Evolutionary conservation across 2,113 vertebrate genomes (phyloP).

Genomic region (Cnemophilus loriae): DNA sequence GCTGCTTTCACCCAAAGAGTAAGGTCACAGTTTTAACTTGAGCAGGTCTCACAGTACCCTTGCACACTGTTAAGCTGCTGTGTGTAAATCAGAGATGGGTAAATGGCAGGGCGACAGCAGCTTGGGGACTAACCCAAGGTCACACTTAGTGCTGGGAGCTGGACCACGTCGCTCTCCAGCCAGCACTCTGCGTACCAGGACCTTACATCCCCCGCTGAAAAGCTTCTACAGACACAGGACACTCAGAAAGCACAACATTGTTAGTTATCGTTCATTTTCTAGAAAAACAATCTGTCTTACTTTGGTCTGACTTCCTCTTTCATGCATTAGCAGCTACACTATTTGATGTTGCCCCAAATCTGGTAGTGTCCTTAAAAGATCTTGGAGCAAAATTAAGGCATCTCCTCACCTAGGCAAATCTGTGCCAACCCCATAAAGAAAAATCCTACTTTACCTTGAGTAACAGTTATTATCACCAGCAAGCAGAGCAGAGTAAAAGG

Average conservation of each 20-base stretch:
- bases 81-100: not conserved
- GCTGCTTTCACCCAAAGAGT: not conserved
- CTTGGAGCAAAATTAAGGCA: not conserved
- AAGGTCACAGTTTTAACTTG: not conserved
- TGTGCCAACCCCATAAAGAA: conserved; percentile 15
- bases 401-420: conserved; percentile 7
- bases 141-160: not conserved
- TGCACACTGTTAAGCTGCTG: not conserved
- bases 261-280: not conserved
- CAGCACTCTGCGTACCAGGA: not conserved
- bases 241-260: not conserved
- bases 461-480: conserved; percentile 37
- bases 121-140: conserved; percentile 1
- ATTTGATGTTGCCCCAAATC: not conserved
- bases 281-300: not conserved
- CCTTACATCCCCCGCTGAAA: not conserved
- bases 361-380: not conserved
- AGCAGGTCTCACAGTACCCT: not conserved
- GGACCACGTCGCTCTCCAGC: not conserved
- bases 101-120: not conserved
- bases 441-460: conserved; percentile 62
- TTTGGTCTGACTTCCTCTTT: not conserved
- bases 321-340: conserved; percentile 13
- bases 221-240: not conserved
- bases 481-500: conserved; percentile 38